A percentile compares a stretch with the other conserved stretches of the same genome.
phyloP scores from a whole-genome alignment of 2,888 invertebrate species.

The Altica lythri region DNA sequence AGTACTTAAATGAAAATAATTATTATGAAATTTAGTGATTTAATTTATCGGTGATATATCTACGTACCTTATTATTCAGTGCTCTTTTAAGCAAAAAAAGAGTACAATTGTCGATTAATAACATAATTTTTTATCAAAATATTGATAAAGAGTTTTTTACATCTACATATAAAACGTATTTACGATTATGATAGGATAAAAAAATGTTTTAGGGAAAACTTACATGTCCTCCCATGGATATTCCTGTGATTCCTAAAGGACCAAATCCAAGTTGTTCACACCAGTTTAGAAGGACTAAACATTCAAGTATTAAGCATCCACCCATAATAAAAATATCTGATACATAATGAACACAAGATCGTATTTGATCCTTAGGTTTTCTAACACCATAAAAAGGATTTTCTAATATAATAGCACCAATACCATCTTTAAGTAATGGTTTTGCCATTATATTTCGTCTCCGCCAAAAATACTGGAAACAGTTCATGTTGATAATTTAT shows the following conservation, averaged over 20 bases:
- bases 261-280: constrained; percentile 89
- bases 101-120: too few species aligned
- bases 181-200: too few species aligned
- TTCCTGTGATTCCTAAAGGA: constrained; percentile 91
- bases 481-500: constrained; percentile 24
- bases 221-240: constrained; percentile 98
- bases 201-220: too few species aligned
- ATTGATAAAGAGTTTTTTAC: too few species aligned
- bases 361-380: constrained; percentile 84
- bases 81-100: too few species aligned
- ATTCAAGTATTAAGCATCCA: constrained; percentile 92
- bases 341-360: constrained; percentile 92
- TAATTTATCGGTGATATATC: too few species aligned
- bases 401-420: constrained; percentile 92
- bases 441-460: constrained; percentile 88
- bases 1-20: too few species aligned
- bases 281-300: constrained; percentile 91
- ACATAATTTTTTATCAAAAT: too few species aligned
- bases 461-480: constrained; percentile 83
- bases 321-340: constrained; percentile 99
- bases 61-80: too few species aligned
- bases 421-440: constrained; percentile 87
- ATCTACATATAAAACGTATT: too few species aligned
- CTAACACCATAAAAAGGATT: constrained; percentile 94
- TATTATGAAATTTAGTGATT: too few species aligned